Conservation (phyloP, 2,888 invertebrate species). For the Callyntrura guangdongensis region DNA sequence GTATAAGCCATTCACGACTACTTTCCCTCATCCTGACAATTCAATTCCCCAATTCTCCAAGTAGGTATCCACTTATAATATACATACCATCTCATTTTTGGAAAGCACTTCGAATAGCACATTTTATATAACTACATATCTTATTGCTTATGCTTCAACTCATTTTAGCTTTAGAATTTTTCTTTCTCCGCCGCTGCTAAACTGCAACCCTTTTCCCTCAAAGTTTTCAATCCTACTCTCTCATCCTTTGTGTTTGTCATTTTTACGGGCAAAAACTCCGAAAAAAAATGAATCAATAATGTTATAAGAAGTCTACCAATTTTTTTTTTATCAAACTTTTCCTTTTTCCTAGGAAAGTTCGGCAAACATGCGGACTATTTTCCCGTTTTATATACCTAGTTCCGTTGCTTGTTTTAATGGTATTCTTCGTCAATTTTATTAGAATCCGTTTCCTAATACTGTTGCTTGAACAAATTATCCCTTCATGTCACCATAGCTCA, state of each 20-base stretch:
- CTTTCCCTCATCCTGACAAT: conserved; percentile 55
- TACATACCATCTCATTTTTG: conserved; percentile 28
- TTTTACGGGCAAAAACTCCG: conserved; percentile 42
- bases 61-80: conserved; percentile 43
- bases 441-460: background rate
- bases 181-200: background rate
- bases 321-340: background rate
- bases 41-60: conserved; percentile 65
- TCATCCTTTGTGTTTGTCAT: conserved; percentile 22
- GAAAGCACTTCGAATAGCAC: background rate
- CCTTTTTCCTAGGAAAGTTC: background rate
- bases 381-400: background rate
- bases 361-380: background rate
- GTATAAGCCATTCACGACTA: background rate
- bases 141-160: background rate
- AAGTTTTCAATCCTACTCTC: background rate
- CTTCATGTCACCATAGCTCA: background rate
- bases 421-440: conserved; percentile 25
- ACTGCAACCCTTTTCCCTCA: background rate
- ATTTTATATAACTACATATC: background rate
- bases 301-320: background rate
- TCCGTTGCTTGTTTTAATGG: conserved; percentile 7
- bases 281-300: conserved; percentile 43
- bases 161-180: conserved; percentile 25
- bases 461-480: background rate